Percentiles rank a stretch among this genome's conserved stretches.
Conservation (phyloP, 2,888 invertebrate species). For the Calameuta idolon region DNA sequence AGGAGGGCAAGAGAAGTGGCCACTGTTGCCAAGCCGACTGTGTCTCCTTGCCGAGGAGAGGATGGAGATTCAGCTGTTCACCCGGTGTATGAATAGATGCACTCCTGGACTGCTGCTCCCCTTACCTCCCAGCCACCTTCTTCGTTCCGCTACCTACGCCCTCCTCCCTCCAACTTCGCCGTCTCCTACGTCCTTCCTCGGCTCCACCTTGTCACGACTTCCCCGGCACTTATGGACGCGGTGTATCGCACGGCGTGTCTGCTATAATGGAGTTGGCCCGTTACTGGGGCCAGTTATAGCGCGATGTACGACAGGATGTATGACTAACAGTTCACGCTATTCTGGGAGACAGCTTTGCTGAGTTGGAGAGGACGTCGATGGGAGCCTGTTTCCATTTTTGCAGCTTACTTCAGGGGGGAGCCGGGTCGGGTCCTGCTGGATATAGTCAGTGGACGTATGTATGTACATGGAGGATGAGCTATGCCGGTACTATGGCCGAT, state of each 20-base stretch:
- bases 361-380: slow-evolving; percentile 28
- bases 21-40: slow-evolving; percentile 54
- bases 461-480: background rate
- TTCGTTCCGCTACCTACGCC: background rate
- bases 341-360: slow-evolving; percentile 56
- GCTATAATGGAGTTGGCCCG: slow-evolving; percentile 53
- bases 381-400: slow-evolving; percentile 18
- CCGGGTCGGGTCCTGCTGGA: background rate
- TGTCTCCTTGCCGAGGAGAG: slow-evolving; percentile 20
- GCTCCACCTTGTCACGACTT: slow-evolving; percentile 21
- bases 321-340: slow-evolving; percentile 60
- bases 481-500: background rate
- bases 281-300: slow-evolving; percentile 57
- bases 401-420: background rate
- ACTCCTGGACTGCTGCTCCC: slow-evolving; percentile 17
- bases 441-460: background rate
- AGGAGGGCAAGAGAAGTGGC: slow-evolving; percentile 40
- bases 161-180: slow-evolving; percentile 15
- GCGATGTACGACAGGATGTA: slow-evolving; percentile 62
- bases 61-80: slow-evolving; percentile 8
- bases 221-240: slow-evolving; percentile 26
- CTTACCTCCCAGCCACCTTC: slow-evolving; percentile 17
- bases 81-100: slow-evolving; percentile 47
- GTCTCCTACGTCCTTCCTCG: slow-evolving; percentile 20
- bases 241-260: slow-evolving; percentile 43